These are phyloP conservation scores for Atractosteus spatula DNA, from an alignment of 2,113 vertebrate genomes.

Conservation along the genomic window DNA sequence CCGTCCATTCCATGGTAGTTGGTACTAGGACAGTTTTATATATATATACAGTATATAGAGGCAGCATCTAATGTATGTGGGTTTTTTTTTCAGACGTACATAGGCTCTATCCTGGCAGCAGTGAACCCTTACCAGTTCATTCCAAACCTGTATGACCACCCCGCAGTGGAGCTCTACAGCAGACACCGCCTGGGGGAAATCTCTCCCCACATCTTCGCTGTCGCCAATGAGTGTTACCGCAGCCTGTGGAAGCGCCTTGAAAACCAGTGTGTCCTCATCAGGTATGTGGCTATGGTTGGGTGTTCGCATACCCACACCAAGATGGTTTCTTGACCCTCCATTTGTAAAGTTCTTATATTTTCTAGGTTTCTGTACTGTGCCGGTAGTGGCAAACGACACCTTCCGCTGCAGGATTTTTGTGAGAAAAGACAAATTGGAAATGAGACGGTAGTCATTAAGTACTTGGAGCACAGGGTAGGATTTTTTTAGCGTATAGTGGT, in stretches of 20 bases:
- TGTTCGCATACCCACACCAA: too few species aligned
- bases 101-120: slow-evolving; percentile 90
- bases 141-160: slow-evolving; percentile 73
- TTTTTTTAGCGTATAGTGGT: too few species aligned
- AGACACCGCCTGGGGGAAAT: slow-evolving; percentile 82
- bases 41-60: too few species aligned
- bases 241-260: slow-evolving; percentile 89
- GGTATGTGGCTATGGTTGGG: slow-evolving; percentile 56
- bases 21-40: background rate
- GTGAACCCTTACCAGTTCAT: slow-evolving; percentile 93
- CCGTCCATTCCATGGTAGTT: background rate
- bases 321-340: too few species aligned
- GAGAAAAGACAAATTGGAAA: too few species aligned
- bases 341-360: too few species aligned
- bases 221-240: slow-evolving; percentile 94
- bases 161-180: slow-evolving; percentile 78
- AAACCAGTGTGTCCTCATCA: slow-evolving; percentile 97
- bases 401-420: too few species aligned
- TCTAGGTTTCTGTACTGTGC: too few species aligned
- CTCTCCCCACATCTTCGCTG: slow-evolving; percentile 87
- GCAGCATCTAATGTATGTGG: too few species aligned
- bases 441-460: too few species aligned
- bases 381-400: too few species aligned
- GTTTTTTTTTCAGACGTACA: slow-evolving; percentile 78
- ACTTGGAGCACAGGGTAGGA: too few species aligned